phyloP scores from a whole-genome alignment of 2,113 vertebrate species.

The Anseranas semipalmata region DNA sequence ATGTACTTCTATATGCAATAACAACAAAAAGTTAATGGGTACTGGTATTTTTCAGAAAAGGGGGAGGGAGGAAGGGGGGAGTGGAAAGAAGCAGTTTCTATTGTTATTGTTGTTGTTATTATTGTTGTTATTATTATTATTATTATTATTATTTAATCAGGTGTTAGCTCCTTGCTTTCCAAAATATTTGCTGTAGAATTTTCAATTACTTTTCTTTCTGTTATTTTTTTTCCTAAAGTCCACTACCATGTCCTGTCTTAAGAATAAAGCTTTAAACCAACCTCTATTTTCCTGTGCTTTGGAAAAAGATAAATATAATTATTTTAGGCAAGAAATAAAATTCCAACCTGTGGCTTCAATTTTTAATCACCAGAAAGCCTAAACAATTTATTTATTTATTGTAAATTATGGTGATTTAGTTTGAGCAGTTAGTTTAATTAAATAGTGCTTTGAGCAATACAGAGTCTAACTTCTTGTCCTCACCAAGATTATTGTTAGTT shows the following conservation, averaged over 20 bases:
- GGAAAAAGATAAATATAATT: too few species aligned
- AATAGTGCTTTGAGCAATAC: not conserved
- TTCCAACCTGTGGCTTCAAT: not conserved
- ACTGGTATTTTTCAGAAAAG: not conserved
- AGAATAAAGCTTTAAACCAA: not conserved
- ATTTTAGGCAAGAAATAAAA: not conserved
- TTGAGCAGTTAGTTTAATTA: not conserved
- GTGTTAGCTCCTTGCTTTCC: not conserved
- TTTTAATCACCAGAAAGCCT: not conserved
- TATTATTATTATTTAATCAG: too few species aligned
- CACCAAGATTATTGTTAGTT: not conserved
- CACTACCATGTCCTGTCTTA: not conserved
- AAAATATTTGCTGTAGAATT: not conserved
- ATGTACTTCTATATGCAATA: not conserved
- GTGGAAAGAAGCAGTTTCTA: not conserved
- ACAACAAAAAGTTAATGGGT: not conserved
- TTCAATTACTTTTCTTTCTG: not conserved
- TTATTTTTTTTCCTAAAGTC: not conserved
- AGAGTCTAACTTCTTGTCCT: not conserved
- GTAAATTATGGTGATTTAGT: not conserved
- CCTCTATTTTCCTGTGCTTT: not conserved
- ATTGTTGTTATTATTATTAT: too few species aligned
- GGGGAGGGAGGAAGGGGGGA: not conserved
- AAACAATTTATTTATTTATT: not conserved
- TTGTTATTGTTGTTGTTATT: too few species aligned